These are phyloP conservation scores for Drosophila colorata DNA, from an alignment of 2,888 invertebrate genomes.

Conservation along the genomic window DNA sequence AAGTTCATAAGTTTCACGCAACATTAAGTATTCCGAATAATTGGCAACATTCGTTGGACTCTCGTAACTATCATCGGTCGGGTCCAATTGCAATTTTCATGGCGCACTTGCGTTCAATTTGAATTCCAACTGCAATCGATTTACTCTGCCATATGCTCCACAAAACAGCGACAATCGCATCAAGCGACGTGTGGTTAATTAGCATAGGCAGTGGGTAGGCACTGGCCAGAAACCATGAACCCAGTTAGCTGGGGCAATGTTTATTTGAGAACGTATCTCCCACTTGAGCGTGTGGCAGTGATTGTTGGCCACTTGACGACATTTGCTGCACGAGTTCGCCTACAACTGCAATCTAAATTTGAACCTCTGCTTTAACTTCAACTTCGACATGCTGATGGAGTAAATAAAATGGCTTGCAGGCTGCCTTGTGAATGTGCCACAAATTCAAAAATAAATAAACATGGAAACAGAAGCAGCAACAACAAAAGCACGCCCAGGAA, in stretches of 20 bases:
- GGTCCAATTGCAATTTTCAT: conserved; percentile 27
- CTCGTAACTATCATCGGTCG: background rate
- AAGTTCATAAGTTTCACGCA: too few species aligned
- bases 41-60: conserved; percentile 12
- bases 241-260: conserved; percentile 31
- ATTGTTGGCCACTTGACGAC: conserved; percentile 24
- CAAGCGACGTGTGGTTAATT: conserved; percentile 43
- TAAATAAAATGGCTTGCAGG: conserved; percentile 59
- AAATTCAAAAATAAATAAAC: conserved; percentile 52
- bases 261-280: conserved; percentile 68
- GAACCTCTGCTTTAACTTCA: conserved; percentile 7
- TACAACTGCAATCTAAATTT: background rate
- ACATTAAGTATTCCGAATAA: conserved; percentile 14
- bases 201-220: conserved; percentile 28
- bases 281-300: conserved; percentile 40
- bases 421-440: conserved; percentile 41
- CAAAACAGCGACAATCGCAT: conserved; percentile 15
- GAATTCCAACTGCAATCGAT: conserved; percentile 52
- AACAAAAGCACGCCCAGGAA: conserved; percentile 1
- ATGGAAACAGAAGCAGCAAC: conserved; percentile 9
- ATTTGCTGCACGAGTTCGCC: background rate
- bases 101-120: conserved; percentile 20
- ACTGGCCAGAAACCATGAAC: background rate
- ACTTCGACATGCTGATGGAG: conserved; percentile 17
- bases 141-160: conserved; percentile 29